Conservation (phyloP, 2,888 invertebrate species). For the Desoria tigrina region DNA sequence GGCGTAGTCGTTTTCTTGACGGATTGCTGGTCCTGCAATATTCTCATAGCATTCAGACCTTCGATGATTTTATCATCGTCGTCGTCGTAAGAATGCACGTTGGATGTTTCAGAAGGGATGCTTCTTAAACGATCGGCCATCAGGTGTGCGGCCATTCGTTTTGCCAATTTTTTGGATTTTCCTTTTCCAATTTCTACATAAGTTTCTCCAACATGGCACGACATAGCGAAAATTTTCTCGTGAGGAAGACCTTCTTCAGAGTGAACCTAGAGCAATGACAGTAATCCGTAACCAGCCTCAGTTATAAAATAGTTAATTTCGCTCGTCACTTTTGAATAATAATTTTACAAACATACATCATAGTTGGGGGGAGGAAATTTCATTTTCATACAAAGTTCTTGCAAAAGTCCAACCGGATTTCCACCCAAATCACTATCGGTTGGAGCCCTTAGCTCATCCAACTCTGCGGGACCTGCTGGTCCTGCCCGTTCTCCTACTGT, state of each 20-base stretch:
- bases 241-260: constrained; percentile 88
- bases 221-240: constrained; percentile 89
- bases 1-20: neutral
- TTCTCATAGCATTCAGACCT: constrained; percentile 34
- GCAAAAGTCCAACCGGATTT: constrained; percentile 91
- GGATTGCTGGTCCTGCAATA: no score
- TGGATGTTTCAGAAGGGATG: constrained; percentile 68
- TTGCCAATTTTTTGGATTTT: constrained; percentile 94
- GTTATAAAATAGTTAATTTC: neutral
- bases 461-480: constrained; percentile 43
- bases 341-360: constrained; percentile 65
- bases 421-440: constrained; percentile 58
- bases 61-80: constrained; percentile 71
- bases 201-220: constrained; percentile 69
- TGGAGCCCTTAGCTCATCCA: constrained; percentile 32
- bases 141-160: constrained; percentile 93
- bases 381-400: constrained; percentile 92
- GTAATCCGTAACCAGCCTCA: constrained; percentile 5
- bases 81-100: constrained; percentile 63
- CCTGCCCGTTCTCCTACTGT: constrained; percentile 21
- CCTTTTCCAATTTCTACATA: constrained; percentile 67
- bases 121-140: constrained; percentile 67
- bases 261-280: constrained; percentile 57
- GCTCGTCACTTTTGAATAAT: neutral
- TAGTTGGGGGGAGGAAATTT: constrained; percentile 94